phyloP scores from a whole-genome alignment of 1,140 invertebrate genomes.

The Drosophila mojavensis region DNA sequence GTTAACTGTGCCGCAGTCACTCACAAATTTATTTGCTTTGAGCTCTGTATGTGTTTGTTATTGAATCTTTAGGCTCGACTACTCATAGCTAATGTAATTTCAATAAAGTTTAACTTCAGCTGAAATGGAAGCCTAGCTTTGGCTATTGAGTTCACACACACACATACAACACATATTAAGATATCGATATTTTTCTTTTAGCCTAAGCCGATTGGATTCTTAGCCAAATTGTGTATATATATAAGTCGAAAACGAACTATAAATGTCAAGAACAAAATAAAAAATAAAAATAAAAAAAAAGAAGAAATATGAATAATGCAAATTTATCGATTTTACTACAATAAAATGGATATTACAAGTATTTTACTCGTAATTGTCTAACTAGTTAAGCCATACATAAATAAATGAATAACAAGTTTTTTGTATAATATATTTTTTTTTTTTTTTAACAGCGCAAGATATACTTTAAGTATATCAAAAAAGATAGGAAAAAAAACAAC shows the following conservation, averaged over 20 bases:
- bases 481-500: slow-evolving; percentile 1
- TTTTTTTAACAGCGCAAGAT: slow-evolving; percentile 38
- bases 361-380: slow-evolving; percentile 42
- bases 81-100: slow-evolving; percentile 38
- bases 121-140: slow-evolving; percentile 43
- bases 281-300: slow-evolving; percentile 9
- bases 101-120: slow-evolving; percentile 45
- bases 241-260: neutral
- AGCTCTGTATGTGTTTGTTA: slow-evolving; percentile 2
- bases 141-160: slow-evolving; percentile 13
- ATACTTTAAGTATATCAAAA: slow-evolving; percentile 40
- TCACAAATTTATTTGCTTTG: neutral
- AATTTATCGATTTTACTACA: slow-evolving; percentile 55
- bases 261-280: neutral
- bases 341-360: slow-evolving; percentile 41
- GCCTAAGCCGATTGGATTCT: neutral
- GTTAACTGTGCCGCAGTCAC: too few species aligned
- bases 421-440: slow-evolving; percentile 24
- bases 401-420: slow-evolving; percentile 19
- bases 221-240: slow-evolving; percentile 50
- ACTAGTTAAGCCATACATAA: slow-evolving; percentile 21
- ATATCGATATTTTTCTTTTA: slow-evolving; percentile 11
- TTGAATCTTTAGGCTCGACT: slow-evolving; percentile 7
- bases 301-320: neutral
- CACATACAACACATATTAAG: neutral